Conservation (phyloP, 2,797 vertebrate genomes). For the Crocodylus rhombifer region DNA sequence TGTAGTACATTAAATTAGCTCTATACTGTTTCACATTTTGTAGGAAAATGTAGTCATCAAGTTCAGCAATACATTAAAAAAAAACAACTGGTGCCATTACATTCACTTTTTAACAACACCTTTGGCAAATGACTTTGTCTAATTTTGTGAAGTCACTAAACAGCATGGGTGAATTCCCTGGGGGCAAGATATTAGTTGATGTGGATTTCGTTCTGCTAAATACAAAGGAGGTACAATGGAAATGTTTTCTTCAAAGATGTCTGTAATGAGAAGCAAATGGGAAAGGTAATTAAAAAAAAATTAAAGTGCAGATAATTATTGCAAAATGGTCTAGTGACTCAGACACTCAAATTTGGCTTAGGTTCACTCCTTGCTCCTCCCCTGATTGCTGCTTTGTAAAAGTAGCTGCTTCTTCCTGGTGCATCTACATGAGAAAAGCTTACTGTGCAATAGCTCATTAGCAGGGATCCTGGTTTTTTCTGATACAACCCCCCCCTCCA, state of each 20-base stretch:
- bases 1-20: neutral
- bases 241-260: neutral
- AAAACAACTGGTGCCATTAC: neutral
- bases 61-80: neutral
- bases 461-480: too few species aligned
- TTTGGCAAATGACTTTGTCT: neutral
- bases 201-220: neutral
- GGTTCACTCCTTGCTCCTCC: neutral
- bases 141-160: neutral
- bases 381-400: neutral
- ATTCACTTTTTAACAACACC: neutral
- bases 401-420: neutral
- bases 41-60: neutral
- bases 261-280: neutral
- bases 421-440: too few species aligned
- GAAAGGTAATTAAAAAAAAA: neutral
- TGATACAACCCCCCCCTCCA: too few species aligned
- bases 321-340: neutral
- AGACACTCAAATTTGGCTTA: rapidly evolving
- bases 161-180: neutral
- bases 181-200: neutral
- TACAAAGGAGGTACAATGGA: neutral
- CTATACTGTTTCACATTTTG: neutral
- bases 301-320: neutral
- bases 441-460: too few species aligned